Percentiles rank a stretch among this genome's conserved stretches.
phyloP scores from a whole-genome alignment of 92 coral and sea anemone species.

The Epizoanthus stellaris region DNA sequence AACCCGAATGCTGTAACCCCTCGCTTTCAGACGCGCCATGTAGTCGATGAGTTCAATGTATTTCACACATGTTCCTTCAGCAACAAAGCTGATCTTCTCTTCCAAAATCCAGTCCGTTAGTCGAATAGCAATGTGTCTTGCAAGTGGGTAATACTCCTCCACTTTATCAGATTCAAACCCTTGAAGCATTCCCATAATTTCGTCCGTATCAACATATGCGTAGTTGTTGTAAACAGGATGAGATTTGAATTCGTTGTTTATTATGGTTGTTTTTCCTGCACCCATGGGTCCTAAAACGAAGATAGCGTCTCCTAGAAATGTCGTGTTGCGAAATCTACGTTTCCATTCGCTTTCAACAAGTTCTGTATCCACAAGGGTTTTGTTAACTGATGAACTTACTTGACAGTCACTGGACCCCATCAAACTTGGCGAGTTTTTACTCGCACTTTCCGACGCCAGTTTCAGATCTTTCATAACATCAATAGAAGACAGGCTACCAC shows the following conservation, averaged over 20 bases:
- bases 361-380: conserved; percentile 53
- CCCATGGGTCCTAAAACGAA: conserved; percentile 99
- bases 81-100: conserved; percentile 92
- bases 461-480: conserved; percentile 17
- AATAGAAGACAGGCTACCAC: not conserved
- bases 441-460: conserved; percentile 44
- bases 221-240: conserved; percentile 80
- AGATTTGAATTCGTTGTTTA: conserved; percentile 80
- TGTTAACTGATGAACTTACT: conserved; percentile 1
- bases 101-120: conserved; percentile 98
- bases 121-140: conserved; percentile 87
- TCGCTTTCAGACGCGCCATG: conserved; percentile 83
- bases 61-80: conserved; percentile 98
- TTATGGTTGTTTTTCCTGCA: conserved; percentile 93
- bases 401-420: conserved; percentile 7
- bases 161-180: conserved; percentile 90
- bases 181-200: conserved; percentile 91
- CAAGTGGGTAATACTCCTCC: conserved; percentile 90
- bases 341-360: conserved; percentile 87
- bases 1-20: conserved; percentile 83
- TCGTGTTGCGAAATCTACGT: conserved; percentile 74
- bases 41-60: conserved; percentile 86
- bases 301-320: conserved; percentile 84
- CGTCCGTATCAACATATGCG: conserved; percentile 97
- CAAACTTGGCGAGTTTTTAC: conserved; percentile 21